These are phyloP conservation scores for Nephila pilipes DNA, from an alignment of 1,140 invertebrate genomes.

Conservation along the genomic window DNA sequence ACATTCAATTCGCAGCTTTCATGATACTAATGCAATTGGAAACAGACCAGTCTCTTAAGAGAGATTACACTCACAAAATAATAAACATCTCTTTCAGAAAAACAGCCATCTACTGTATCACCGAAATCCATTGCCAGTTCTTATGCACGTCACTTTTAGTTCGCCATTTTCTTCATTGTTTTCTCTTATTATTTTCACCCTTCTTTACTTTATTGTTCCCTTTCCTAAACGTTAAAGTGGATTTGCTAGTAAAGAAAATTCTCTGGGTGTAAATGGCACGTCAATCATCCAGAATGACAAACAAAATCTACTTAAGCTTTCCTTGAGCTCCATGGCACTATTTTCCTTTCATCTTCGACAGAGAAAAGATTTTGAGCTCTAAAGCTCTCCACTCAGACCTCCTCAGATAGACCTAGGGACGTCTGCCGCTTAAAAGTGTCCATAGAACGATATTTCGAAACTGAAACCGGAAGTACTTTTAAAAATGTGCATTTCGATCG, in stretches of 20 bases:
- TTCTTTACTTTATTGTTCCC: neutral
- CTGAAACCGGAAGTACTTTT: neutral
- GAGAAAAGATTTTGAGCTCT: constrained; percentile 30
- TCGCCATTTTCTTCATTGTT: neutral
- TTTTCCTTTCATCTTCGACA: constrained; percentile 61
- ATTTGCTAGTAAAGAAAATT: neutral
- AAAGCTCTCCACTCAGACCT: neutral
- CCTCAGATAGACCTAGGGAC: neutral
- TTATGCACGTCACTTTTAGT: neutral
- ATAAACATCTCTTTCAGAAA: neutral
- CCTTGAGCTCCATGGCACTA: neutral
- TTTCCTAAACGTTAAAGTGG: neutral
- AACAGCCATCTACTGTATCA: neutral
- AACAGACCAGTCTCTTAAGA: too few relatives aligned
- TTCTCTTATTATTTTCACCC: neutral
- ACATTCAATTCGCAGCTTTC: too few relatives aligned
- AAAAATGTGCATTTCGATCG: neutral
- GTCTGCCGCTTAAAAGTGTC: neutral
- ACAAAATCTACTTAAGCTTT: constrained; percentile 37
- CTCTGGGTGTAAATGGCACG: constrained; percentile 7
- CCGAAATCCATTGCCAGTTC: neutral
- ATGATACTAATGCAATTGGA: too few relatives aligned
- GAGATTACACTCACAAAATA: neutral
- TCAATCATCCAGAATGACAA: constrained; percentile 21
- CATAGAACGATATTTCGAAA: neutral